Evolutionary conservation across 2,113 vertebrate species (phyloP), one percentile per base, ranked within the genome.

Genomic region (Siniperca chuatsi): DNA sequence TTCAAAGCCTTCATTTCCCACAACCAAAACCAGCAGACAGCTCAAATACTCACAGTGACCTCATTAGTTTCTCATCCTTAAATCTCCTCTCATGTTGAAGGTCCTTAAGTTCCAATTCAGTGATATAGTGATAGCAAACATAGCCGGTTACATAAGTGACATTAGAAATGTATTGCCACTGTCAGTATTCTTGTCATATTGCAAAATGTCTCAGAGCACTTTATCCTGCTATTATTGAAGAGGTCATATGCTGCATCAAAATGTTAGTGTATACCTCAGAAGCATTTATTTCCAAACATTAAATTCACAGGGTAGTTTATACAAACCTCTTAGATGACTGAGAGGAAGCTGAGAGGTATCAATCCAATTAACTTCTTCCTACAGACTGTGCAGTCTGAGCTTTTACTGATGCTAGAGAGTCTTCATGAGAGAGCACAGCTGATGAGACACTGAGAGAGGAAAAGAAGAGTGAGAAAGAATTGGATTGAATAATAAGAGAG

Each of bases 281-380:
- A 10, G 33, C 0, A 11, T 48, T 57, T 44, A 33, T 78, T 35
- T 35, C 11, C 12, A 69, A 37, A 46, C 13, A 66, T 67, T 35
- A 18, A 61, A 70, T 44, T 23, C 13, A 10, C 35, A 44, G 15
- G 23, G 11, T 12, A 11, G 1, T 12, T 46, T 11, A 70, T 57
- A 55, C 6, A 61, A 44, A 44, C 3, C 42, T 50, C 52, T 4
- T 6, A 10, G 23, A 42, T 25, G 37, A 67, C 10, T 42, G 35
- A 54, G 29, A 85, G 58, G 46, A 44, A 66, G 78, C 68, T 4
- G 23, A 52, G 60, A 82, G 2, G 23, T 75, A 80, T 60, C 55
- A 60, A 9, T 70, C 29, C 64, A 58, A 85, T 89, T 87, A 82
- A 40, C 13, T 64, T 71, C 20, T 21, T 29, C 42, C 66, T 52